These are phyloP conservation scores for Elysia chlorotica DNA, from an alignment of 1,140 invertebrate genomes.

Conservation along the genomic window DNA sequence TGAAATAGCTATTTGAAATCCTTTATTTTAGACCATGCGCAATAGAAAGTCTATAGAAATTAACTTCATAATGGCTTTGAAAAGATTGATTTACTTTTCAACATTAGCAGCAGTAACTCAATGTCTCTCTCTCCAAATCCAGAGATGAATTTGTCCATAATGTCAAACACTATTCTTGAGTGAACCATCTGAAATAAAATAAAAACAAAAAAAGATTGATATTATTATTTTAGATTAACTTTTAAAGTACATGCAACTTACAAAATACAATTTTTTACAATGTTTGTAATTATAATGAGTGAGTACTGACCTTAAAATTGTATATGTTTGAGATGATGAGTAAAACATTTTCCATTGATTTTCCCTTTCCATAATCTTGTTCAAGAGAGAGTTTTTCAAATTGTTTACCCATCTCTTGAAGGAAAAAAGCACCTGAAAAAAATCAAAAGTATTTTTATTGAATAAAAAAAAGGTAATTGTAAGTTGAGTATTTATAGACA, in stretches of 20 bases:
- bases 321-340: slow-evolving; percentile 82
- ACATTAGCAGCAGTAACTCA: slow-evolving; percentile 80
- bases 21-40: background rate
- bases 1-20: background rate
- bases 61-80: background rate
- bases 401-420: slow-evolving; percentile 72
- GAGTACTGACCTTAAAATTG: slow-evolving; percentile 85
- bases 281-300: too few species aligned
- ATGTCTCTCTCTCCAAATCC: slow-evolving; percentile 76
- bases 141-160: slow-evolving; percentile 55
- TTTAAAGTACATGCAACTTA: too few species aligned
- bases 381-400: slow-evolving; percentile 70
- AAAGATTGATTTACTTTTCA: slow-evolving; percentile 68
- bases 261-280: too few species aligned
- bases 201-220: too few species aligned
- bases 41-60: background rate
- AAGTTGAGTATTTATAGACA: too few species aligned
- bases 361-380: slow-evolving; percentile 71
- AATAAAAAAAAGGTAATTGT: too few species aligned
- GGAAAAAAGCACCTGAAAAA: slow-evolving; percentile 74
- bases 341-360: slow-evolving; percentile 84
- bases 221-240: too few species aligned
- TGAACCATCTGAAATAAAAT: slow-evolving; percentile 46
- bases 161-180: slow-evolving; percentile 53
- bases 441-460: too few species aligned